These are phyloP conservation scores for Dipodomys merriami DNA, from an alignment of 2,113 vertebrate species.

Conservation along the genomic window DNA sequence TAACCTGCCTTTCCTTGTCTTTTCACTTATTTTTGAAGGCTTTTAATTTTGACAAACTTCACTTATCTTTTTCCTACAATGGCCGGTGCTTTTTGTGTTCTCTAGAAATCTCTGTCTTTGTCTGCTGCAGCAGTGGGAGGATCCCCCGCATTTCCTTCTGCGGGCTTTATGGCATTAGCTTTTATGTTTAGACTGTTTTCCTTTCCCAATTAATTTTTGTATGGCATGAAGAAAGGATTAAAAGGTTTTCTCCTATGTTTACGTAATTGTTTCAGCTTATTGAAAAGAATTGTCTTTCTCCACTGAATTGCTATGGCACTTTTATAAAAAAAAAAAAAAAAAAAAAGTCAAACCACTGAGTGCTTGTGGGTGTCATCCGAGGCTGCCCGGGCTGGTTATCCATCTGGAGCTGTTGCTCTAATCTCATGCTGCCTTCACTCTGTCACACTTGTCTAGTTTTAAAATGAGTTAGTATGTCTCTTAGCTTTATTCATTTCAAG, in stretches of 20 bases:
- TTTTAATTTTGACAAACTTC: constrained; percentile 38
- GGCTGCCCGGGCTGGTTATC: background rate
- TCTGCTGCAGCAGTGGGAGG: background rate
- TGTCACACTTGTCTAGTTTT: background rate
- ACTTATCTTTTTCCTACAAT: background rate
- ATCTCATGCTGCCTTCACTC: background rate
- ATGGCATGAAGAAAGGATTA: constrained; percentile 5
- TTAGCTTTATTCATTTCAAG: constrained; percentile 21
- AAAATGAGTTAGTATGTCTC: background rate
- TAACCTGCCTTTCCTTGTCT: background rate
- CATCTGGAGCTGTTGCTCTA: background rate
- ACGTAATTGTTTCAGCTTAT: background rate
- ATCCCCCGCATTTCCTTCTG: background rate
- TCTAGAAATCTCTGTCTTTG: background rate
- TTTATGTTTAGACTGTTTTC: background rate
- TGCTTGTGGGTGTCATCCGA: background rate
- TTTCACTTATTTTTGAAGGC: background rate
- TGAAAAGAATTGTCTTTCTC: constrained; percentile 14
- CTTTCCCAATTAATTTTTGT: constrained; percentile 5
- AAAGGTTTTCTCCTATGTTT: background rate
- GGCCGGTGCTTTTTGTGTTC: background rate
- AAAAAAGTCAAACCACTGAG: no score
- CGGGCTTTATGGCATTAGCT: background rate
- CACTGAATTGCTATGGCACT: background rate
- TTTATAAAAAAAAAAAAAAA: background rate